A percentile compares a stretch with the other conserved stretches of the same genome.
These are phyloP conservation scores for Synergus japonicus DNA, from an alignment of 2,888 invertebrate genomes.

Conservation along the genomic window DNA sequence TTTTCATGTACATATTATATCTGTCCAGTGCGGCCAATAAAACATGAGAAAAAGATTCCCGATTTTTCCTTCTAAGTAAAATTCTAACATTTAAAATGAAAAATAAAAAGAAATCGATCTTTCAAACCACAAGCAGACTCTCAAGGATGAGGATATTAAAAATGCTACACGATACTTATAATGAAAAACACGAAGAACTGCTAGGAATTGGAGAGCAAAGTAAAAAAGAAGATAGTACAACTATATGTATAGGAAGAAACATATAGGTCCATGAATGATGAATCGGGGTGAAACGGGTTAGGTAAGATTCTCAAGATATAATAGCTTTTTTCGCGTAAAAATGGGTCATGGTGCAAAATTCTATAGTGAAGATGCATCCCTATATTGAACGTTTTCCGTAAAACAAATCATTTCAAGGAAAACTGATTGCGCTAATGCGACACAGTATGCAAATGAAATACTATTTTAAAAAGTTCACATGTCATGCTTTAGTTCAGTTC, in stretches of 20 bases:
- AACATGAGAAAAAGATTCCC: neutral
- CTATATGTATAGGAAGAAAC: neutral
- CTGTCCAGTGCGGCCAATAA: neutral
- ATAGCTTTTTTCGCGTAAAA: neutral
- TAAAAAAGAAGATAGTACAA: neutral
- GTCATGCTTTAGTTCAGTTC: slow-evolving; percentile 36
- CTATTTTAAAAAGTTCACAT: slow-evolving; percentile 36
- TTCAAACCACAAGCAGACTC: neutral
- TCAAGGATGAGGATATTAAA: neutral
- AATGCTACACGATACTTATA: neutral
- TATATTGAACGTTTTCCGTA: slow-evolving; percentile 21
- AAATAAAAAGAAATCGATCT: neutral
- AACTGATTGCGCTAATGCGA: slow-evolving; percentile 37
- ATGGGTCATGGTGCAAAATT: neutral
- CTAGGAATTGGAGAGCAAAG: neutral
- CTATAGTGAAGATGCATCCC: slow-evolving; percentile 10
- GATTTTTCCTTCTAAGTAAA: too few species aligned
- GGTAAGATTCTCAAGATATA: neutral
- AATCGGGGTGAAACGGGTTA: neutral
- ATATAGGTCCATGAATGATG: neutral
- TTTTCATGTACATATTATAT: neutral
- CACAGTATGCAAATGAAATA: slow-evolving; percentile 38
- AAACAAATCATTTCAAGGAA: slow-evolving; percentile 39
- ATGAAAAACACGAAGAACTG: neutral
- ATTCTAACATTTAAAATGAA: too few species aligned